phyloP scores from a whole-genome alignment of 64 coral and sea anemone genomes.

The Stylophora pistillata region DNA sequence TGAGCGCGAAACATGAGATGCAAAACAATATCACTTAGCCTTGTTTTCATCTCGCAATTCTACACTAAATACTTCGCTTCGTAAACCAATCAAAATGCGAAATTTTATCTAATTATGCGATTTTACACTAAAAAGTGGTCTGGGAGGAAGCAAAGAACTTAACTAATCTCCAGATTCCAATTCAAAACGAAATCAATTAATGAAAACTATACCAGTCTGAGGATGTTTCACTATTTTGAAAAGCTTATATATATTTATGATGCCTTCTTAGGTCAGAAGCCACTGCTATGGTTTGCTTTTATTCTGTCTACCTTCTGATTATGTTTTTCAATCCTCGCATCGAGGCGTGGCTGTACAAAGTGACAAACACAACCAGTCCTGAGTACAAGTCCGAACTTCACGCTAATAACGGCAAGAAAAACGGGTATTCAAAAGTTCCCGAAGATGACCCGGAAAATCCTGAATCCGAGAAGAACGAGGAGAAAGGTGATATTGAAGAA shows the following conservation, averaged over 20 bases:
- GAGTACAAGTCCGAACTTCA: constrained; percentile 87
- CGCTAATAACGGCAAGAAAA: constrained; percentile 49
- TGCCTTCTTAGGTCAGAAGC: constrained; percentile 82
- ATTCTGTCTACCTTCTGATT: constrained; percentile 86
- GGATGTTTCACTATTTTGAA: neutral
- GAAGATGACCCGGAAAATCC: constrained; percentile 11
- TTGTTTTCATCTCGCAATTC: too few relatives aligned
- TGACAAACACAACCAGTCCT: constrained; percentile 84
- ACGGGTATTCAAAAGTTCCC: constrained; percentile 10
- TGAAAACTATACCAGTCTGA: neutral
- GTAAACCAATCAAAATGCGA: too few relatives aligned
- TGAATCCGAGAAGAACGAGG: neutral
- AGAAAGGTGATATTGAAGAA: neutral
- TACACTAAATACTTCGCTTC: too few relatives aligned
- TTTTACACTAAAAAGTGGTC: too few relatives aligned
- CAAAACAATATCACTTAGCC: too few relatives aligned
- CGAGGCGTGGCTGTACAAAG: constrained; percentile 79
- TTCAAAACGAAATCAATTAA: too few relatives aligned
- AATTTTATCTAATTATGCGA: too few relatives aligned
- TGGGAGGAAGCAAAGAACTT: too few relatives aligned
- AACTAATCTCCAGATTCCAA: too few relatives aligned
- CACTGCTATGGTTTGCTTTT: constrained; percentile 93
- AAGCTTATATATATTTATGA: neutral
- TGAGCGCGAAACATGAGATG: too few relatives aligned
- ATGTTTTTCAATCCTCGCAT: constrained; percentile 98